A percentile compares a stretch with the other conserved stretches of the same genome.
Evolutionary conservation across 2,797 vertebrate genomes (phyloP).

Genomic region (Anabacerthia variegaticeps): DNA sequence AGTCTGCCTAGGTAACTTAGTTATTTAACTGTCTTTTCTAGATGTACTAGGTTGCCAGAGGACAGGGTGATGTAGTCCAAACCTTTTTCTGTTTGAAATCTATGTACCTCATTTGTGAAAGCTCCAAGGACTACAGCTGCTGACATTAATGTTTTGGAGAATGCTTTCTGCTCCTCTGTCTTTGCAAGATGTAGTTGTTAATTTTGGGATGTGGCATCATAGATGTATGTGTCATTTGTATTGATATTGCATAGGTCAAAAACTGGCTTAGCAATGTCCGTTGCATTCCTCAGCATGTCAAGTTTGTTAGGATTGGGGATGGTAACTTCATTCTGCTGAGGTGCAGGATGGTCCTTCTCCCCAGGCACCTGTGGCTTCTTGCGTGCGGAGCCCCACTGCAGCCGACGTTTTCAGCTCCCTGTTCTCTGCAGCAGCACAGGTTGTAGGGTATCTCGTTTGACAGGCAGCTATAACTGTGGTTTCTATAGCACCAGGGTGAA

Average conservation of each 20-base stretch:
- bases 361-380: neutral
- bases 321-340: neutral
- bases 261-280: neutral
- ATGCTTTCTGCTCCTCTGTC: neutral
- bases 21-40: neutral
- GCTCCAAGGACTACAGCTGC: neutral
- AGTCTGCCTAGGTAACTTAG: neutral
- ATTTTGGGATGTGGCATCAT: neutral
- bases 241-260: neutral
- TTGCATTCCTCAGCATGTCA: neutral
- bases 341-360: neutral
- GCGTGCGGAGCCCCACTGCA: neutral
- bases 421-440: neutral
- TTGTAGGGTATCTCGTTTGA: neutral
- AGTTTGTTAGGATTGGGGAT: neutral
- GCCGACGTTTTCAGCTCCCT: neutral
- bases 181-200: neutral
- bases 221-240: neutral
- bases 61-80: neutral
- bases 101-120: neutral
- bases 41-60: neutral
- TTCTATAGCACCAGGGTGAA: neutral
- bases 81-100: neutral
- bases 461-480: neutral
- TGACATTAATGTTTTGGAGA: neutral